These are phyloP conservation scores for Pan troglodytes DNA, from an alignment of 2,113 vertebrate species.

Conservation along the genomic window NHGRI_mPanTro3-v2.1_pri NC_072409.2:107897001-107897500, in stretches of 20 bases:
- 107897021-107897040: background rate
- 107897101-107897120: background rate
- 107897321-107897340: background rate
- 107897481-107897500: background rate
- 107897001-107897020: background rate
- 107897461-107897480: background rate
- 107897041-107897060: background rate
- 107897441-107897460: background rate
- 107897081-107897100: background rate
- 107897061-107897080: background rate
- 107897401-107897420: background rate
- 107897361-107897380: background rate
- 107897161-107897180: background rate
- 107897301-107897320: background rate
- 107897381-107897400: background rate
- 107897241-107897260: background rate
- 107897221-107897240: background rate
- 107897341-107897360: background rate
- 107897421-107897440: background rate
- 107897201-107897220: background rate
- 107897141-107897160: background rate
- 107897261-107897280: background rate
- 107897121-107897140: background rate
- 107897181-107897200: background rate
- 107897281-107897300: background rate